phyloP scores from a whole-genome alignment of 2,888 invertebrate genomes.

The Drosophila merina region DNA sequence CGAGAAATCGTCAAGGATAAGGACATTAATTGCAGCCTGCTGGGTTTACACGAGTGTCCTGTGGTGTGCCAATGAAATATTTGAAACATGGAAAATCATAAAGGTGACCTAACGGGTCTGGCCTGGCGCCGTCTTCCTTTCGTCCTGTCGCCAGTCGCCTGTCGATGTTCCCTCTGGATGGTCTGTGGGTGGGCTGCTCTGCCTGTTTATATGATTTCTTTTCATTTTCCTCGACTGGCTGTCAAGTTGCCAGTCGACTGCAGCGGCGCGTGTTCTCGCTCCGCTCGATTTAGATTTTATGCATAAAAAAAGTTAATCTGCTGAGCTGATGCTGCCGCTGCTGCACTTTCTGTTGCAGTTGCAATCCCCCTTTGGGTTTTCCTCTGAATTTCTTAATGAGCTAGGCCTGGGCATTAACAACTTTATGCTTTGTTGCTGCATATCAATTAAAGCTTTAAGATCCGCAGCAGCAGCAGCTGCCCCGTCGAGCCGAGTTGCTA shows the following conservation, averaged over 20 bases:
- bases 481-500: constrained; percentile 53
- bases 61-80: constrained; percentile 66
- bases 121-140: constrained; percentile 60
- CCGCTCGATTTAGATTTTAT: constrained; percentile 78
- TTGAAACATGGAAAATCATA: constrained; percentile 47
- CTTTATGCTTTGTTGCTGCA: constrained; percentile 75
- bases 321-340: constrained; percentile 23
- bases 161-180: too few species aligned
- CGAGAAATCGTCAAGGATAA: constrained; percentile 23
- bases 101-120: constrained; percentile 51
- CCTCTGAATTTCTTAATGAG: constrained; percentile 79
- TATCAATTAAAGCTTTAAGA: constrained; percentile 74
- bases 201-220: constrained; percentile 4
- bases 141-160: background rate
- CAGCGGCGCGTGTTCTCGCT: constrained; percentile 73
- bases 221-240: constrained; percentile 35
- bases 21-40: constrained; percentile 59
- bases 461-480: constrained; percentile 38
- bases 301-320: constrained; percentile 59
- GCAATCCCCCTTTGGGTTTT: constrained; percentile 48
- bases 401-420: constrained; percentile 78
- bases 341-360: background rate
- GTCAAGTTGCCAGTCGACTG: constrained; percentile 73
- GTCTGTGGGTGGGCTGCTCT: constrained; percentile 30
- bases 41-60: constrained; percentile 45